phyloP scores from a whole-genome alignment of 2,888 invertebrate species.

The Apamea sordens region DNA sequence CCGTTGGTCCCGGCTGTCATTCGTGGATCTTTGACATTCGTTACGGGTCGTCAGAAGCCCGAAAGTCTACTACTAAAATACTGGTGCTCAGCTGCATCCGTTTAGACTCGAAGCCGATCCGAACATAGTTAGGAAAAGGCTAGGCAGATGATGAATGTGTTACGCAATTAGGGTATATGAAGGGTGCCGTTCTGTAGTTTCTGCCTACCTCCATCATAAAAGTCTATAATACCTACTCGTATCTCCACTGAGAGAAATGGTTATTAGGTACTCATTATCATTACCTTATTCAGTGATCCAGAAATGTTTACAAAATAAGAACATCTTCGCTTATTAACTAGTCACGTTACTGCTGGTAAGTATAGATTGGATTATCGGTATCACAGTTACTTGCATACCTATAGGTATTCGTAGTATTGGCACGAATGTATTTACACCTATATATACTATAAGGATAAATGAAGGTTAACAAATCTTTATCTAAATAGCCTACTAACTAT shows the following conservation, averaged over 20 bases:
- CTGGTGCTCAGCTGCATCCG: too few species aligned
- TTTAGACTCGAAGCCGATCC: too few species aligned
- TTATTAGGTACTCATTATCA: background rate
- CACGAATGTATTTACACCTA: slow-evolving; percentile 10
- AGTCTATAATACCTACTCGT: background rate
- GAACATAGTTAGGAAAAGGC: too few species aligned
- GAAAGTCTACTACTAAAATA: too few species aligned
- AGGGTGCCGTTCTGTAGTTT: background rate
- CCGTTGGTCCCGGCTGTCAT: too few species aligned
- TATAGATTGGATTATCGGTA: background rate
- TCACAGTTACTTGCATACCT: background rate
- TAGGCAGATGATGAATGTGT: too few species aligned
- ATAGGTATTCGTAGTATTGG: background rate
- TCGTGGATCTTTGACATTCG: too few species aligned
- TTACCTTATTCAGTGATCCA: slow-evolving; percentile 6
- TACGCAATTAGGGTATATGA: too few species aligned
- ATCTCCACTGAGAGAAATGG: background rate
- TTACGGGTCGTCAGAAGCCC: too few species aligned
- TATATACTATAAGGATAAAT: slow-evolving; percentile 11
- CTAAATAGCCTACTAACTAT: background rate
- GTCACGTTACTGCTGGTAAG: background rate
- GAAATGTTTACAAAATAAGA: slow-evolving; percentile 20
- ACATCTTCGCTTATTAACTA: background rate
- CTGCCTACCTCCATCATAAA: background rate
- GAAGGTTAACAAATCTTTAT: slow-evolving; percentile 32